Evolutionary conservation across 1,140 invertebrate species (phyloP), one percentile per base, ranked within the genome.

Genomic region (Drosophila ficusphila): DNA sequence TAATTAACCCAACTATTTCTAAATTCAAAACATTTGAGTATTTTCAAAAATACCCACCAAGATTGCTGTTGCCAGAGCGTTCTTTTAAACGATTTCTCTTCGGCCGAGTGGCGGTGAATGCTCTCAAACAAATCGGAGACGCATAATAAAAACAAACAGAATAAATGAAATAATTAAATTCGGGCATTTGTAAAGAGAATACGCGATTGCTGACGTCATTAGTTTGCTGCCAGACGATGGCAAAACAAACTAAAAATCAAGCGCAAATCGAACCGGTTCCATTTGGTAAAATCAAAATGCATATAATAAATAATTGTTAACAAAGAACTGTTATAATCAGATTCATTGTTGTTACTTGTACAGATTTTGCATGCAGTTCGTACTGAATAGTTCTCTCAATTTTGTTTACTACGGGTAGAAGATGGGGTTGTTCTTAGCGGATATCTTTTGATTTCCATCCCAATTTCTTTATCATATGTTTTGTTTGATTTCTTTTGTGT

Each of bases 261-360:
- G 25, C 52, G 65, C 44, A 76, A 48, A 57, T 73, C 44, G 38
- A 82, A 76, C 61, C 61, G 61, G 73, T 82, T 82, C 47, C 49
- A 29, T 61, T 79, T 58, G 62, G 51, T 69, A 57, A 16, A 36
- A 51, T 21, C 18, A 27, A 70, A 69, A 72, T 33, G 41, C 39
- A 29, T 38, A 64, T 36, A 64, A 62, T 52, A 53, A 51, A 57
- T 47, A 34, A 70, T 33, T 31, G 23, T 68, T 49, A 31, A 77
- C 46, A 54, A 77, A 49, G 38, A 76, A 67, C 31, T 46, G 54
- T 38, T 58, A 49, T 58, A 49, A 49, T 52, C 34, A 19, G 53
- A 54, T 64, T 67, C 18, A 61, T 7, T 19, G n/a, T 46, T 48
- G 18, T 25, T 52, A 19, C n/a, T 52, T 19, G 11, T 5, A n/a